phyloP scores from a whole-genome alignment of 2,797 vertebrate species.

The Chaetophractus vellerosus region DNA sequence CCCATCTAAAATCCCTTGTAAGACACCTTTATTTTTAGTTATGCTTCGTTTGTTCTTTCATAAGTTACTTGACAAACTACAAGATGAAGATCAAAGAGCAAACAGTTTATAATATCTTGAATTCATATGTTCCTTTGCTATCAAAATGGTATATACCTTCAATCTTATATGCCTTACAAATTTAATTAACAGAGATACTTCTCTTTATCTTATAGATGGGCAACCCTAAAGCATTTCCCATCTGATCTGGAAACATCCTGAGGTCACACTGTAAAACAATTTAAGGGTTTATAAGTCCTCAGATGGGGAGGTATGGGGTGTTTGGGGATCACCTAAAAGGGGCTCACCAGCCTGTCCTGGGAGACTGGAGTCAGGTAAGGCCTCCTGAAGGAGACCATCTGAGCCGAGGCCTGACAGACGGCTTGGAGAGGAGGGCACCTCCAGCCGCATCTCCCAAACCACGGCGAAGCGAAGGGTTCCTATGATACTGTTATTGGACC shows the following conservation, averaged over 20 bases:
- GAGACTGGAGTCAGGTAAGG: background rate
- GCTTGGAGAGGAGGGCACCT: background rate
- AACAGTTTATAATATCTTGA: slow-evolving; percentile 66
- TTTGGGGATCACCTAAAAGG: background rate
- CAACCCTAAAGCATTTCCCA: slow-evolving; percentile 16
- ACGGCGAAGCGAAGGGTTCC: background rate
- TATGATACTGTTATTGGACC: rapidly evolving
- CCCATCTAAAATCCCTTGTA: slow-evolving; percentile 19
- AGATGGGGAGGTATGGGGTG: background rate
- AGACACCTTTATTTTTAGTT: background rate
- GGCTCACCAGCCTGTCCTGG: background rate
- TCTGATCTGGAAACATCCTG: background rate
- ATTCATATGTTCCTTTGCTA: slow-evolving; percentile 59
- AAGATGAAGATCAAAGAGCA: slow-evolving; percentile 21
- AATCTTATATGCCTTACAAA: slow-evolving; percentile 3
- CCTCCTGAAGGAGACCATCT: background rate
- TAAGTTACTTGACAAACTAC: slow-evolving; percentile 38
- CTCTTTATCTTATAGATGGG: background rate
- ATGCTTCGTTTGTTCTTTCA: background rate
- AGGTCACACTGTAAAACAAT: background rate
- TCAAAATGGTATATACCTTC: slow-evolving; percentile 44
- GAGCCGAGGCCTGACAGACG: background rate
- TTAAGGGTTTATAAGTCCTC: background rate
- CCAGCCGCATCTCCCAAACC: rapidly evolving
- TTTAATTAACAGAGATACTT: slow-evolving; percentile 65